These are phyloP conservation scores for Cosmopolites sordidus DNA, from an alignment of 2,888 invertebrate genomes.

Conservation along the genomic window DNA sequence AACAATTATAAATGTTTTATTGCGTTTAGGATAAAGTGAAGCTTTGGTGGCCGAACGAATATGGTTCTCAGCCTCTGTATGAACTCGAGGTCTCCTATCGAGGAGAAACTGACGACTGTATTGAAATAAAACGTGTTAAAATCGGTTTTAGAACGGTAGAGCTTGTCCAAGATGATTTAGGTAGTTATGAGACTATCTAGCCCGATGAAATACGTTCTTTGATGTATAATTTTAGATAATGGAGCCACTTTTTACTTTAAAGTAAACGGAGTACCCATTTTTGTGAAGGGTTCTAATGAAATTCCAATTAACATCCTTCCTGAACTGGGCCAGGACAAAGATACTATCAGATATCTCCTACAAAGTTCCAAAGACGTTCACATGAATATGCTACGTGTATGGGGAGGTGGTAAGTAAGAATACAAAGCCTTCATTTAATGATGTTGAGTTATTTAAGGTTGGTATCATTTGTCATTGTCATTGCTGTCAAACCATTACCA, in stretches of 20 bases:
- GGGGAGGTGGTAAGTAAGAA: constrained; percentile 76
- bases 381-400: constrained; percentile 93
- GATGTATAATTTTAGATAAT: too few species aligned
- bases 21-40: constrained; percentile 46
- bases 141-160: constrained; percentile 86
- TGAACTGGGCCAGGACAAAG: constrained; percentile 60
- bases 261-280: constrained; percentile 82
- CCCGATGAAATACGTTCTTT: constrained; percentile 9
- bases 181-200: constrained; percentile 17
- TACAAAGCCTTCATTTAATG: too few species aligned
- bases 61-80: constrained; percentile 77
- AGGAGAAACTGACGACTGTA: constrained; percentile 37
- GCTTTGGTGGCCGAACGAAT: constrained; percentile 96
- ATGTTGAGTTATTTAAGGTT: too few species aligned
- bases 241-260: constrained; percentile 83
- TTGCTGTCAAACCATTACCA: too few species aligned
- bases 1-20: not conserved
- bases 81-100: constrained; percentile 52
- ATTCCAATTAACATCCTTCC: constrained; percentile 85
- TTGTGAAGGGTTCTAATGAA: constrained; percentile 93
- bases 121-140: constrained; percentile 51
- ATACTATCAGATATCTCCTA: constrained; percentile 61
- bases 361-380: constrained; percentile 68
- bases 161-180: constrained; percentile 69
- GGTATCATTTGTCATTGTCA: too few species aligned